Evolutionary conservation across 2,797 vertebrate genomes (phyloP), one percentile per base, ranked within the genome.

Genomic region (Nyctalus aviator): DNA sequence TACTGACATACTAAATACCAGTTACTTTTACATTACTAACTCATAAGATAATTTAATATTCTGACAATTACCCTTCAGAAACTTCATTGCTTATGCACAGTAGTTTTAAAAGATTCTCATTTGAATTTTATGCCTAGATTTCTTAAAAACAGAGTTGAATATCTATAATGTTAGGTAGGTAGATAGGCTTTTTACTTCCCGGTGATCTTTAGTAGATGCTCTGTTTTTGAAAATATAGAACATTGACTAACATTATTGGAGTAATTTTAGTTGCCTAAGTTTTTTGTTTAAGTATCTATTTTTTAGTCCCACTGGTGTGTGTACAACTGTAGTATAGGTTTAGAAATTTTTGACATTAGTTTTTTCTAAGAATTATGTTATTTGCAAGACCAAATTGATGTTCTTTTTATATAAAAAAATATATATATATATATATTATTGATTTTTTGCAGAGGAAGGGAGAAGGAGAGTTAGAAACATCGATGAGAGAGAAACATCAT

Each of bases 151-250:
- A 12, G 1, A 69, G 5, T 86, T 79, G 86, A 83, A 12, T 62
- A 87, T 77, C 78, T 85, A 37, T 35, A 35, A 37, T 72, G 6
- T 87, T 71, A 84, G 20, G 50, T 62, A 79, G 4, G 5, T 41
- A 57, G 14, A 32, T 69, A 69, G 25, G 5, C 6, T 88, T 53
- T 50, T 30, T 13, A 18, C 91, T 88, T 88, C 35, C 41, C 4
- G 81, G 12, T 87, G n/a, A 59, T 5, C 8, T 73, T 77, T 71
- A 66, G 37, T 86, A 78, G 25, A 11, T 84, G 1, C 55, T 92
- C 21, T 90, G 1, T 76, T 84, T 93, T 93, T 94, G 17, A 91
- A 93, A 85, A 89, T 46, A 85, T 25, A 73, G 14, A 79, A 55
- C 4, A 64, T 53, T 93, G 84, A 32, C 15, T 78, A 81, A 55